These are phyloP conservation scores for Prunella fulvescens DNA, from an alignment of 2,113 vertebrate genomes.

Conservation along the genomic window DNA sequence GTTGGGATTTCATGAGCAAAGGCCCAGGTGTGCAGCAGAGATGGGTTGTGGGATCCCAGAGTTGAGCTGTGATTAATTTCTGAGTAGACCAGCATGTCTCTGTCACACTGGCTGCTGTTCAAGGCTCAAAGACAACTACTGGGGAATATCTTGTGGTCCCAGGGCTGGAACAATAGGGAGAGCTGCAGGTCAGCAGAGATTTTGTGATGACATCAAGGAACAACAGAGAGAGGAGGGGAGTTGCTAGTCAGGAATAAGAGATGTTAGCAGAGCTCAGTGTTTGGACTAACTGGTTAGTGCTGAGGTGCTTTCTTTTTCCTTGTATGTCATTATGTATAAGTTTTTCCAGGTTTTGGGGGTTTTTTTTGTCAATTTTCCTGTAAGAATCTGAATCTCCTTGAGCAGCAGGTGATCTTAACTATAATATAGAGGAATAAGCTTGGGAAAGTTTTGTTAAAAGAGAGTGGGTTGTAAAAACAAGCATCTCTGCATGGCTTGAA, in stretches of 20 bases:
- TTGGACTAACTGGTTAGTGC: not conserved
- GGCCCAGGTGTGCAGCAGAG: not conserved
- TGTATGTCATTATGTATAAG: not conserved
- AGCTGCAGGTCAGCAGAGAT: not conserved
- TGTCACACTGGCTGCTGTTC: not conserved
- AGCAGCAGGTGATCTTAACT: conserved; percentile 27
- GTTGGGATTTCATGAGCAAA: not conserved
- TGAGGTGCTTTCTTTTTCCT: not conserved
- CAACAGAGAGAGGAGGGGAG: not conserved
- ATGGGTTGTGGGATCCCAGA: not conserved
- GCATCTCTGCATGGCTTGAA: conserved; percentile 16
- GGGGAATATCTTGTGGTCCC: not conserved
- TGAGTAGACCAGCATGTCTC: not conserved
- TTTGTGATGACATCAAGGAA: not conserved
- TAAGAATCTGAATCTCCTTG: not conserved
- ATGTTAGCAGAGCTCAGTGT: not conserved
- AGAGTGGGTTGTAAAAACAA: conserved; percentile 49
- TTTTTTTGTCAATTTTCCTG: not conserved
- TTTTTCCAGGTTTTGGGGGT: not conserved
- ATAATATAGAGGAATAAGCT: not conserved
- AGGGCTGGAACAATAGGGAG: not conserved
- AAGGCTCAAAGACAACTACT: not conserved
- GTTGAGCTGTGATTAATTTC: not conserved
- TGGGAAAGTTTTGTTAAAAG: conserved; percentile 60
- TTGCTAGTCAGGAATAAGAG: not conserved